Percentiles rank a stretch among this genome's conserved stretches.
phyloP scores from a whole-genome alignment of 2,888 invertebrate genomes.

The Argyra leucocephala region DNA sequence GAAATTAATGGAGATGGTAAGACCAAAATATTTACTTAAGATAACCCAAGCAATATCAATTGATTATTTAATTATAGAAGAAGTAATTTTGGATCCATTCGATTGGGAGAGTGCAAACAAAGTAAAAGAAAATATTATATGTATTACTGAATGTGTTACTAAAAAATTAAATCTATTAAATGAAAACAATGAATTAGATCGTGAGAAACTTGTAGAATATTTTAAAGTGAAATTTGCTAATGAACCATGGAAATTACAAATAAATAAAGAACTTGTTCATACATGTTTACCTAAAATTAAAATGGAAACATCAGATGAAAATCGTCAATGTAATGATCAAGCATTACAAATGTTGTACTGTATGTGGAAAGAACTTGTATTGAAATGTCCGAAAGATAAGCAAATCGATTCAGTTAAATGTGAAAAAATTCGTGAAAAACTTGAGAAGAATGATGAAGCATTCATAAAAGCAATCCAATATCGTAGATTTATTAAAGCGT shows the following conservation, averaged over 20 bases:
- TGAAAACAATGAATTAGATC: slow-evolving; percentile 26
- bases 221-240: slow-evolving; percentile 23
- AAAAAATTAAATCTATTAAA: slow-evolving; percentile 25
- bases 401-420: slow-evolving; percentile 26
- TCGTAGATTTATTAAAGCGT: neutral
- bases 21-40: no score
- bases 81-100: slow-evolving; percentile 27
- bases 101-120: slow-evolving; percentile 26
- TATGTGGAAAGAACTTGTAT: slow-evolving; percentile 26
- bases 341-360: slow-evolving; percentile 28
- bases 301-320: neutral
- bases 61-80: slow-evolving; percentile 16
- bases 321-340: slow-evolving; percentile 24
- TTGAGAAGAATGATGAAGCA: slow-evolving; percentile 22
- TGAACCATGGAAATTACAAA: slow-evolving; percentile 14
- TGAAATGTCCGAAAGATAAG: slow-evolving; percentile 28
- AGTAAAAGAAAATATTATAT: slow-evolving; percentile 26
- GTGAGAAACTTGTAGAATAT: slow-evolving; percentile 23
- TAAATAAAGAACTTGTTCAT: slow-evolving; percentile 11
- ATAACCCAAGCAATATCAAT: neutral
- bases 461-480: neutral
- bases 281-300: slow-evolving; percentile 13
- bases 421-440: slow-evolving; percentile 26
- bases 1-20: neutral
- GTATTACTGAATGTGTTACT: slow-evolving; percentile 27